phyloP scores from a whole-genome alignment of 2,888 invertebrate genomes.

The Nipponacmea schrenckii region DNA sequence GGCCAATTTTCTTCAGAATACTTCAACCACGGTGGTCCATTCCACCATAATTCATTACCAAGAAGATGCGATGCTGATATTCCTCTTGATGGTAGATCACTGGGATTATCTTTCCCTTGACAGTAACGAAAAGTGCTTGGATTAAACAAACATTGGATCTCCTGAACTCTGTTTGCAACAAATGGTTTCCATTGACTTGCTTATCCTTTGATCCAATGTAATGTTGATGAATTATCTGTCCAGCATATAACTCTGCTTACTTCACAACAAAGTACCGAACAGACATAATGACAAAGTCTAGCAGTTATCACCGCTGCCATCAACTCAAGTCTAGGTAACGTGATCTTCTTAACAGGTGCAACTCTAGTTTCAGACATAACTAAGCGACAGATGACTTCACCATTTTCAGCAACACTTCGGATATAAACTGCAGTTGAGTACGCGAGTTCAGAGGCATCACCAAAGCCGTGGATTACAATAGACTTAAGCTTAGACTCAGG shows the following conservation, averaged over 20 bases:
- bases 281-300: background rate
- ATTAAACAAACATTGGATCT: background rate
- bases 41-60: too few relatives aligned
- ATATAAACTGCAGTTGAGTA: background rate
- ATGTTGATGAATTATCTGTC: slow-evolving; percentile 1
- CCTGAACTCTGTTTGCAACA: background rate
- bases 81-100: too few relatives aligned
- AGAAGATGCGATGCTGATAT: too few relatives aligned
- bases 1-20: background rate
- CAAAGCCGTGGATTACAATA: slow-evolving; percentile 3
- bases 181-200: background rate
- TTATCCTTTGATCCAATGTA: background rate
- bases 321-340: background rate
- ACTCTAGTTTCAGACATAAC: background rate
- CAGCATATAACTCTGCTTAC: background rate
- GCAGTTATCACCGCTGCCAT: background rate
- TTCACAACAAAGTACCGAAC: background rate
- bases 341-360: background rate
- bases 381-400: background rate
- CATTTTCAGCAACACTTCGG: background rate
- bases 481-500: background rate
- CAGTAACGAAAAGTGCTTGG: background rate
- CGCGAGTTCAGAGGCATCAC: background rate
- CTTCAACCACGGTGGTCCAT: too few relatives aligned
- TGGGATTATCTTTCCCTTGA: background rate